Conservation (phyloP, 2,888 invertebrate genomes). For the Eulithis testata region DNA sequence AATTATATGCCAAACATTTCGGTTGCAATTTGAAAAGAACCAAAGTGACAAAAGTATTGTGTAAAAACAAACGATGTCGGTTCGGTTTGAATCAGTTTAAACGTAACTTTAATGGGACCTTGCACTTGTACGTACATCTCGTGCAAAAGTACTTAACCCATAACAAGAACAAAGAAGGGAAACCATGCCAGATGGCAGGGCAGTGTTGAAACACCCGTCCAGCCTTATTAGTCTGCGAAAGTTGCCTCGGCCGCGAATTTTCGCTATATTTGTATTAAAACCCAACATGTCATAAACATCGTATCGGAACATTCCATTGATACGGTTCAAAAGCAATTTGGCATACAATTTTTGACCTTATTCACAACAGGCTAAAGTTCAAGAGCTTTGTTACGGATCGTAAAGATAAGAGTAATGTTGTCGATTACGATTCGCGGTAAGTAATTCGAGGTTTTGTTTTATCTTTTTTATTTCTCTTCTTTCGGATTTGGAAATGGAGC, state of each 20-base stretch:
- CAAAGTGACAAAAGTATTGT: too few relatives aligned
- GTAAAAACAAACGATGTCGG: background rate
- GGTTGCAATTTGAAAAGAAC: too few relatives aligned
- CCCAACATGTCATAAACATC: constrained; percentile 58
- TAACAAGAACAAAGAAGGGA: constrained; percentile 35
- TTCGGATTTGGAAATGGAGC: constrained; percentile 35
- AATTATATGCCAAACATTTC: too few relatives aligned
- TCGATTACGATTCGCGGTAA: constrained; percentile 42
- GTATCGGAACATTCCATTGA: constrained; percentile 33
- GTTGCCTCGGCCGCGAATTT: constrained; percentile 64
- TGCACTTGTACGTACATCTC: constrained; percentile 25
- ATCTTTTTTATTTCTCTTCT: constrained; percentile 32
- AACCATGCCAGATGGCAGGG: constrained; percentile 43
- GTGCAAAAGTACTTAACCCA: constrained; percentile 17
- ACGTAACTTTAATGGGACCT: constrained; percentile 13
- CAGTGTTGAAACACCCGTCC: constrained; percentile 63
- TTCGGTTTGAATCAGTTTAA: background rate
- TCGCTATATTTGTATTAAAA: constrained; percentile 66
- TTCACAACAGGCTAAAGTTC: constrained; percentile 5
- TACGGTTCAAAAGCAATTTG: constrained; percentile 4
- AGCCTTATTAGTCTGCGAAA: constrained; percentile 75
- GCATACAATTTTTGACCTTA: constrained; percentile 21
- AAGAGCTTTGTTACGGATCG: constrained; percentile 19
- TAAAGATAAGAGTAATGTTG: constrained; percentile 39
- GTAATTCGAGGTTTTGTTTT: constrained; percentile 42